A percentile compares a stretch with the other conserved stretches of the same genome.
These are phyloP conservation scores for Brachylomia viminalis DNA, from an alignment of 2,888 invertebrate species.

Conservation along the genomic window DNA sequence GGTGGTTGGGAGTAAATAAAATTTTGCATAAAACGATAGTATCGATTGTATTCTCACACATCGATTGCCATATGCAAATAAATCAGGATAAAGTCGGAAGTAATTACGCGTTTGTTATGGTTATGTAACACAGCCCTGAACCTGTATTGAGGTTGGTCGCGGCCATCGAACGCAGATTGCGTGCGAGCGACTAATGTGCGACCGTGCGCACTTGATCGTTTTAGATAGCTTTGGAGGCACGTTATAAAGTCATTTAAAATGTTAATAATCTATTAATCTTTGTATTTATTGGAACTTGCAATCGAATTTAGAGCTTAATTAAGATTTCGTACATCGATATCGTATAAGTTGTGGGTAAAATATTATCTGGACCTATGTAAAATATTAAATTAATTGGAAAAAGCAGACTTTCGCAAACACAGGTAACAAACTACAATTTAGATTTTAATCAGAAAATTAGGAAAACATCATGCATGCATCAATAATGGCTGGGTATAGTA, in stretches of 20 bases:
- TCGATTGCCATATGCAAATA: slow-evolving; percentile 70
- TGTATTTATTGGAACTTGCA: slow-evolving; percentile 28
- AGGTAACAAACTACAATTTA: neutral
- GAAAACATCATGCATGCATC: neutral
- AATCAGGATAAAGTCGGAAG: slow-evolving; percentile 78
- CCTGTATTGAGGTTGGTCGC: slow-evolving; percentile 81
- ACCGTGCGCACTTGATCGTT: slow-evolving; percentile 72
- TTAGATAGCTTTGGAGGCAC: slow-evolving; percentile 46
- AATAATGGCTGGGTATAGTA: neutral
- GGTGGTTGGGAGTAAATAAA: slow-evolving; percentile 21
- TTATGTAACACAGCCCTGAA: slow-evolving; percentile 79
- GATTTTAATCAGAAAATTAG: slow-evolving; percentile 14
- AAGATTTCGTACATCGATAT: slow-evolving; percentile 46
- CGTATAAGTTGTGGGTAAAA: slow-evolving; percentile 2
- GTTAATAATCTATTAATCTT: slow-evolving; percentile 48
- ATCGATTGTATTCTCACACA: slow-evolving; percentile 62
- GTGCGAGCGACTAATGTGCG: slow-evolving; percentile 68
- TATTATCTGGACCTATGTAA: slow-evolving; percentile 5
- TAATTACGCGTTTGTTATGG: slow-evolving; percentile 76
- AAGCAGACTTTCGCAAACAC: neutral
- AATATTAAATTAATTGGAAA: slow-evolving; percentile 22
- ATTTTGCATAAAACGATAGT: slow-evolving; percentile 44
- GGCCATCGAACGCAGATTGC: slow-evolving; percentile 78
- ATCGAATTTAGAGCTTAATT: slow-evolving; percentile 51
- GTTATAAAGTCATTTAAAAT: slow-evolving; percentile 57